Conservation (phyloP, 2,113 vertebrate genomes). For the Terrapene triunguis region DNA sequence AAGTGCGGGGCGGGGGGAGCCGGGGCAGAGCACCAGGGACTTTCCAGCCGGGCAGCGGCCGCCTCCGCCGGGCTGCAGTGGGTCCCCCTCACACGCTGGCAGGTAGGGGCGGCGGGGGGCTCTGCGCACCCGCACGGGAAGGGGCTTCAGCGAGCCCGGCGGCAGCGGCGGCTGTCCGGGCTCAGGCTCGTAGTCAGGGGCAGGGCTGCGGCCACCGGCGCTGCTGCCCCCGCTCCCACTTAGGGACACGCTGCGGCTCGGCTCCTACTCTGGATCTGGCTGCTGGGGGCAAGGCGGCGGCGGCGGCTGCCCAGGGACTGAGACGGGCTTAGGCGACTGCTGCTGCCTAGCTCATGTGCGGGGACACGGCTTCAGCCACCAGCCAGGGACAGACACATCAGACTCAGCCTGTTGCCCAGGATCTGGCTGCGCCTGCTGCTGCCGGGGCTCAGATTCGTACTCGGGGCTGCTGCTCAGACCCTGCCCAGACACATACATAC, state of each 20-base stretch:
- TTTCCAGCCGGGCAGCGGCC: slow-evolving; percentile 75
- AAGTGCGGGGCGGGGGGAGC: slow-evolving; percentile 71
- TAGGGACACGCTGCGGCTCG: neutral
- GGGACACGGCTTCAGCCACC: neutral
- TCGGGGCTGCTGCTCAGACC: neutral
- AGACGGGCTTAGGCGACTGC: neutral
- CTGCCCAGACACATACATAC: neutral
- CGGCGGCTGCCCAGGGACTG: neutral
- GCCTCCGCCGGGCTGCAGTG: slow-evolving; percentile 52
- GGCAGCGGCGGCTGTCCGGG: neutral
- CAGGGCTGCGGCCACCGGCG: neutral
- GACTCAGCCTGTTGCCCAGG: slow-evolving; percentile 37
- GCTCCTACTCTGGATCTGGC: neutral
- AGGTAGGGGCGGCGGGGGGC: slow-evolving; percentile 27
- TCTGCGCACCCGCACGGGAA: neutral
- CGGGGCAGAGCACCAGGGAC: slow-evolving; percentile 78
- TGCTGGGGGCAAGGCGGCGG: neutral
- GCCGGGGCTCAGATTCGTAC: neutral
- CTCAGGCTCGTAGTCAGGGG: neutral
- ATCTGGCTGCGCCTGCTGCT: neutral
- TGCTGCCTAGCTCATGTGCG: neutral
- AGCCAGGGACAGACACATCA: slow-evolving; percentile 2
- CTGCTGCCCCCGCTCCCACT: neutral
- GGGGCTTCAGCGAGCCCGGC: neutral
- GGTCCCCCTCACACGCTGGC: slow-evolving; percentile 30